phyloP scores from a whole-genome alignment of 2,888 invertebrate species.

The Heliconius ethilla region DNA sequence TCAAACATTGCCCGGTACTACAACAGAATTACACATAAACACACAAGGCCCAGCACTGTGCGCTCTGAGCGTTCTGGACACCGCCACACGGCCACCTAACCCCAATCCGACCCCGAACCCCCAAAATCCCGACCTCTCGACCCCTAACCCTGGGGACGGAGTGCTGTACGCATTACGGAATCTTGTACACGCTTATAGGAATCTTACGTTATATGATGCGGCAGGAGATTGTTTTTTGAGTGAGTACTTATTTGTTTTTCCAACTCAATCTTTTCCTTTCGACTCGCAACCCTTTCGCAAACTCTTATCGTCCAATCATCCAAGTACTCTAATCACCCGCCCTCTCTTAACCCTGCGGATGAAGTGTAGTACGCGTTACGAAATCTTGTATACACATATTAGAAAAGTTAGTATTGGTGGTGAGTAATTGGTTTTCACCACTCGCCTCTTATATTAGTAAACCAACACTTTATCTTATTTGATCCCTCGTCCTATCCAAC shows the following conservation, averaged over 20 bases:
- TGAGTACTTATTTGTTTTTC: conserved; percentile 50
- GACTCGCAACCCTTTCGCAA: too few species aligned
- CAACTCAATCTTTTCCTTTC: too few species aligned
- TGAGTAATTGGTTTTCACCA: conserved; percentile 55
- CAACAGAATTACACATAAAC: conserved; percentile 57
- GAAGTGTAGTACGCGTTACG: conserved; percentile 45
- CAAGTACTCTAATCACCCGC: too few species aligned
- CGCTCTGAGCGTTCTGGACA: conserved; percentile 65
- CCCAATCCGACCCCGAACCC: background rate
- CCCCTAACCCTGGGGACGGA: background rate
- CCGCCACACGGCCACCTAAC: background rate
- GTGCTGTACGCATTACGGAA: conserved; percentile 48
- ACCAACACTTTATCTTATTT: too few species aligned
- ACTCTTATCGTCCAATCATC: too few species aligned
- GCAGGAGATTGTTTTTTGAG: conserved; percentile 67
- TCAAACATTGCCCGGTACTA: conserved; percentile 62
- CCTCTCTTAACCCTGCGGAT: background rate
- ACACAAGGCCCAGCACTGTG: conserved; percentile 71
- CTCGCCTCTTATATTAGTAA: too few species aligned
- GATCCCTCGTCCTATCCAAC: too few species aligned
- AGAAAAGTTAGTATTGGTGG: conserved; percentile 63
- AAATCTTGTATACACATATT: conserved; percentile 62
- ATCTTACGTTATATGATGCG: conserved; percentile 69
- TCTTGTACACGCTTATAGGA: conserved; percentile 65
- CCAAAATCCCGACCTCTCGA: background rate